Percentiles rank a stretch among this genome's conserved stretches.
Conservation (phyloP, 2,888 invertebrate genomes). For the Lamellibrachia satsuma region DNA sequence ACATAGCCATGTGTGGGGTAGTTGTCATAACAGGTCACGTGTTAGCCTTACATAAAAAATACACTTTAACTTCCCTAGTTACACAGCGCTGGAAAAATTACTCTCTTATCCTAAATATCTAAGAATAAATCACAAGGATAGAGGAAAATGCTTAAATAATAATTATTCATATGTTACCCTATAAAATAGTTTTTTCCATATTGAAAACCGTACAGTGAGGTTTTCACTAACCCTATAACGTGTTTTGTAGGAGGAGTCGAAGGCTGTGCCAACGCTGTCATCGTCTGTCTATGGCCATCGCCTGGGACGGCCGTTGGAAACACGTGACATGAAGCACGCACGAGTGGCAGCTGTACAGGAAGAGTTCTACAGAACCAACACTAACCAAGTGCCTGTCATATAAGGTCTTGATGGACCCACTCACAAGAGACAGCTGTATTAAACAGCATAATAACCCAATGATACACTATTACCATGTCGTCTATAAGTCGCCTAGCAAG, state of each 20-base stretch:
- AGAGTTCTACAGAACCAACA: conserved; percentile 63
- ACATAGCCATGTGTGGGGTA: not conserved
- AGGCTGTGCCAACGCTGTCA: conserved; percentile 57
- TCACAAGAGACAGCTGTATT: not conserved
- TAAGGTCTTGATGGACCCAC: not conserved
- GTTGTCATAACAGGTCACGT: no score
- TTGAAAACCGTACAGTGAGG: not conserved
- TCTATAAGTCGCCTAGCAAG: not conserved
- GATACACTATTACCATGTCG: not conserved
- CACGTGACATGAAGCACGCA: conserved; percentile 59
- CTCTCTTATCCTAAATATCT: no score
- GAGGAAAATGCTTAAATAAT: no score
- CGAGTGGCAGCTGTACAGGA: conserved; percentile 57
- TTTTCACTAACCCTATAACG: not conserved
- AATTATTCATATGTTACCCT: no score
- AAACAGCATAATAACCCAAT: not conserved
- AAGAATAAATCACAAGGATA: no score
- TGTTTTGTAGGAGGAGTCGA: conserved; percentile 56
- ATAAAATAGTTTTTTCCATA: no score
- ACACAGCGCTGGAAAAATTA: no score
- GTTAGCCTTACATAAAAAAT: no score
- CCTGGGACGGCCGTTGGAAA: conserved; percentile 49
- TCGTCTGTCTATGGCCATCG: conserved; percentile 62
- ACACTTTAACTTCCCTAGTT: no score
- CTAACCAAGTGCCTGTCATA: conserved; percentile 38